Evolutionary conservation across 2,113 vertebrate species (phyloP), one percentile per base, ranked within the genome.

Genomic region (Megaceryle maxima): DNA sequence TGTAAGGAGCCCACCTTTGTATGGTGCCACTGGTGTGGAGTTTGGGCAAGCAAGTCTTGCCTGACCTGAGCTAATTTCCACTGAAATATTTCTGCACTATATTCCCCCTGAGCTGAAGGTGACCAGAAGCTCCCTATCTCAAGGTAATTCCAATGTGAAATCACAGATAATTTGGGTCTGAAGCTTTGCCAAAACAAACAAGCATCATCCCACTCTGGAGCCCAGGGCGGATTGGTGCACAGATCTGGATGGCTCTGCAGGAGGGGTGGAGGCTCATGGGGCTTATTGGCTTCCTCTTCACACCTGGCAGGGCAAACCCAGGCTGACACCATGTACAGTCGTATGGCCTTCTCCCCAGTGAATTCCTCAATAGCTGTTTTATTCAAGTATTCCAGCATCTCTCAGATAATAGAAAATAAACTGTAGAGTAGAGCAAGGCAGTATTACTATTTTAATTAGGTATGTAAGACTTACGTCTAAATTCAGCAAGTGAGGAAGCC

Each of bases 191-290:
- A 46, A 76, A 73, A 41, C 67, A 64, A 91, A 51, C 51, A 43
- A 43, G 46, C 24, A 46, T 77, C 41, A 37, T 95, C 59, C 59
- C 55, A 15, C 24, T 37, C n/a, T 0, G 3, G 63, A 77, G 55
- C 50, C 29, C 5, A 1, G 63, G 56, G 48, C 0, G 0, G 74
- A 21, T 90, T n/a, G 24, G 29, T 4, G 20, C 2, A 1, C 33
- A 33, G 67, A 48, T 46, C 72, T n/a, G 70, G 60, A 20, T 69
- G 59, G 46, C 64, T 93, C 80, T 88, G 80, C 68, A 51, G 51
- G 56, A 86, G 59, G 39, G 25, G 15, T 41, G 19, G 73, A 60
- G 25, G 90, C 86, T 78, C 18, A 0, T 70, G 88, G 55, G 69
- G 28, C 22, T 92, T 74, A 55, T 67, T 70, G 51, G 6, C 33